Evolutionary conservation across 1,140 invertebrate genomes (phyloP).

Genomic region (Mylabris phalerata): DNA sequence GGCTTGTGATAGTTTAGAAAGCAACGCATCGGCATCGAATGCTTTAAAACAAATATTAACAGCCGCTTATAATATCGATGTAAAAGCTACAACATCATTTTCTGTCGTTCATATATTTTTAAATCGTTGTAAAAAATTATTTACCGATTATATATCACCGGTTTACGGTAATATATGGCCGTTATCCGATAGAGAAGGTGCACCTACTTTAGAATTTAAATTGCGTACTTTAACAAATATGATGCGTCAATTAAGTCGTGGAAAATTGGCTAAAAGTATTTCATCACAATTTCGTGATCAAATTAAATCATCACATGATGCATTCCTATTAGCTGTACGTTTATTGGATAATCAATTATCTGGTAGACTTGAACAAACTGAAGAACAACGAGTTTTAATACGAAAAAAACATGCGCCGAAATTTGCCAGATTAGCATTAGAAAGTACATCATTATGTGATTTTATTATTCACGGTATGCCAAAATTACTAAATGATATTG

Average conservation of each 20-base stretch:
- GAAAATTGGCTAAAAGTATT: constrained; percentile 67
- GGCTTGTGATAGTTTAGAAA: constrained; percentile 50
- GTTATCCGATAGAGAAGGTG: background rate
- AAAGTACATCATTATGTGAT: constrained; percentile 79
- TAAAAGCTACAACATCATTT: constrained; percentile 70
- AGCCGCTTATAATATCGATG: constrained; percentile 75
- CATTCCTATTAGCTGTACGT: constrained; percentile 60
- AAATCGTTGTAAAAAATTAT: constrained; percentile 69
- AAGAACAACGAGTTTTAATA: constrained; percentile 69
- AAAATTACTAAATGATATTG: constrained; percentile 72
- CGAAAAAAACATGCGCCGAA: constrained; percentile 73
- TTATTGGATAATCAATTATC: constrained; percentile 64
- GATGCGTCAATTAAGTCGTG: constrained; percentile 64
- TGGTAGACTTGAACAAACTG: constrained; percentile 70
- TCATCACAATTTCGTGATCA: constrained; percentile 65
- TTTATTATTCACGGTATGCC: constrained; percentile 72
- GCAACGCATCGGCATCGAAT: constrained; percentile 60
- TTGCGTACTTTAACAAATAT: constrained; percentile 59
- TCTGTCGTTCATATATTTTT: constrained; percentile 67
- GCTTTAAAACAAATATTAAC: constrained; percentile 76
- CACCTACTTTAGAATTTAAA: constrained; percentile 59
- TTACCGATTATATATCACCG: constrained; percentile 53
- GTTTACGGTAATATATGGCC: constrained; percentile 44
- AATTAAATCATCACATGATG: constrained; percentile 59
- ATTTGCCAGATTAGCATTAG: constrained; percentile 74